Conservation (phyloP, 2,888 invertebrate species). For the Rhynchonema sp. region DNA sequence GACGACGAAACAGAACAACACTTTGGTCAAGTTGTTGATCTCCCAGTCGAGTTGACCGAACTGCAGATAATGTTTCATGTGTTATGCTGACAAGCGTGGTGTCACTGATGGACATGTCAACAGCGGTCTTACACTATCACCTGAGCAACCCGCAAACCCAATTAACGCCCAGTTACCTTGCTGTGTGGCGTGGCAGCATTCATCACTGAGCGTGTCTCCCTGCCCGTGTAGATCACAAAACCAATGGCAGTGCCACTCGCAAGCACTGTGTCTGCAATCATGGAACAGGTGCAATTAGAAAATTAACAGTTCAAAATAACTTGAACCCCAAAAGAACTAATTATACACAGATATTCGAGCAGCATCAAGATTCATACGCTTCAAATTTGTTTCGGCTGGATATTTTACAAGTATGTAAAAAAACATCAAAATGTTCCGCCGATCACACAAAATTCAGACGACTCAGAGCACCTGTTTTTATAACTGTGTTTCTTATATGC, state of each 20-base stretch:
- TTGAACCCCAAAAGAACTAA: no score
- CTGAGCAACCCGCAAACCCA: not conserved
- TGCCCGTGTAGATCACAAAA: constrained; percentile 82
- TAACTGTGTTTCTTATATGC: no score
- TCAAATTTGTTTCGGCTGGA: no score
- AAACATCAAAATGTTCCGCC: no score
- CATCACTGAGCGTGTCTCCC: constrained; percentile 92
- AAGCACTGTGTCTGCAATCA: constrained; percentile 13
- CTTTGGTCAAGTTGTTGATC: constrained; percentile 85
- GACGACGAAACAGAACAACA: constrained; percentile 72
- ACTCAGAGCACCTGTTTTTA: no score
- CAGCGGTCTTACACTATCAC: not conserved
- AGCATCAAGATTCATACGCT: no score
- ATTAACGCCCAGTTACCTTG: constrained; percentile 44
- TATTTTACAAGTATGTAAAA: no score
- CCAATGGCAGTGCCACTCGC: constrained; percentile 66
- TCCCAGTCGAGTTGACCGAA: constrained; percentile 74
- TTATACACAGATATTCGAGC: no score
- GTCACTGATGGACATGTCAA: no score
- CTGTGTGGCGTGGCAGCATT: constrained; percentile 88
- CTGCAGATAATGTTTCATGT: constrained; percentile 14
- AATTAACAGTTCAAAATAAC: no score
- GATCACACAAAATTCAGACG: no score
- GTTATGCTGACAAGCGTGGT: not conserved
- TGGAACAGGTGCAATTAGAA: no score